Evolutionary conservation across 2,888 invertebrate genomes (phyloP).

Genomic region (Phyto melanocephala): DNA sequence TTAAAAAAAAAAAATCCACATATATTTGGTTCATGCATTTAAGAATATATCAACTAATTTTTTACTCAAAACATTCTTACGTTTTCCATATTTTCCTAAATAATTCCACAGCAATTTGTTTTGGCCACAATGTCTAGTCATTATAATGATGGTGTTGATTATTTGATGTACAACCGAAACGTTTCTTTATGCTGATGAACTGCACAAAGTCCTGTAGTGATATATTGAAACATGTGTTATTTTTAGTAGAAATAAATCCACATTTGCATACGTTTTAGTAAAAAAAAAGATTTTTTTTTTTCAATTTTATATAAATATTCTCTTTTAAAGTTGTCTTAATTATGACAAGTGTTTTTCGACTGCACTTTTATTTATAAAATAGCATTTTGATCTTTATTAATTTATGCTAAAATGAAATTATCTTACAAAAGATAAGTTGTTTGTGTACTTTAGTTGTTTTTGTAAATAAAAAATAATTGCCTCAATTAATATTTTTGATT

Average conservation of each 20-base stretch:
- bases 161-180: conserved; percentile 33
- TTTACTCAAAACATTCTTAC: neutral
- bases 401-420: conserved; percentile 28
- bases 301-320: no score
- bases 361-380: no score
- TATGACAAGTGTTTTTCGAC: conserved; percentile 7
- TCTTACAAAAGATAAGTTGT: no score
- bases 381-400: conserved; percentile 34
- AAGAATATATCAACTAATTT: neutral
- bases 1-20: neutral
- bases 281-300: no score
- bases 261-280: no score
- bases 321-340: neutral
- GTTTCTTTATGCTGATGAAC: neutral
- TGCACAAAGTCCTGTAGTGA: neutral
- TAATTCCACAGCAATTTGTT: conserved; percentile 24
- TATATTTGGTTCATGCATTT: neutral
- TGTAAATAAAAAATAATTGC: conserved; percentile 44
- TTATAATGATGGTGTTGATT: conserved; percentile 45
- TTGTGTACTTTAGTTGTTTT: neutral
- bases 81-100: neutral
- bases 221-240: conserved; percentile 6
- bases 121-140: conserved; percentile 45
- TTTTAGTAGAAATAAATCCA: neutral
- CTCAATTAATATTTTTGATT: conserved; percentile 12